Evolutionary conservation across 1,140 invertebrate species (phyloP), one percentile per base, ranked within the genome.

Genomic region (Bradysia coprophila): DNA sequence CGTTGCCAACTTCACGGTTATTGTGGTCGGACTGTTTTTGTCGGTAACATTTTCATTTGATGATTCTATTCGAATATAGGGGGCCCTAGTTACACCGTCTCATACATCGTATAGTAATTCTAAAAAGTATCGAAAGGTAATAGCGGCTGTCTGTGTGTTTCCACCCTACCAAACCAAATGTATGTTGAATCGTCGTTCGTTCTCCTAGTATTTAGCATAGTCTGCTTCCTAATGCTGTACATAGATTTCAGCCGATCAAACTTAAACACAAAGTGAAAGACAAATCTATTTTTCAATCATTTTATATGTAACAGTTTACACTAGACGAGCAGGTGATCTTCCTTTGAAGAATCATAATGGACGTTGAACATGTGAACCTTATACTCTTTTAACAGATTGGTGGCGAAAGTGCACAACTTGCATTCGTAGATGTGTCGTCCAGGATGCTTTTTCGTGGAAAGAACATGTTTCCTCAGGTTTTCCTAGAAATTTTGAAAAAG

Each of bases 391-490:
- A 75, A 69, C 44, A 68, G 68, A 56, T 86, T 83, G 2, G 71
- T 71, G 44, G 57, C 61, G 54, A 65, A 78, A 2, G 23, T 37
- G 52, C 81, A 84, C 37, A 66, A 61, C 20, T 66, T 62, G 53
- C 86, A 92, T 21, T 78, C 72, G 60, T 90, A 91, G 9, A 90
- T 69, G 43, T 59, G 74, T 51, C 78, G 71, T 4, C 81, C 83
- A 1, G 71, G 67, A 59, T 92, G 87, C 36, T 78, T 73, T 40
- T 69, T 75, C 2, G 81, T 85, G n/a, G 75, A 76, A 0, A 87
- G 55, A 4, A 87, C 73, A 59, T 92, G 87, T 51, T 89, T 90
- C 2, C 86, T 70, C 5, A 92, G 67, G 57, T 90, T 90, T 57
- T 89, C 86, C 75, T 86, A 64, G 15, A 63, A 62, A 53, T 10